Conservation (phyloP, 2,888 invertebrate species). For the Acrobasis consociella region DNA sequence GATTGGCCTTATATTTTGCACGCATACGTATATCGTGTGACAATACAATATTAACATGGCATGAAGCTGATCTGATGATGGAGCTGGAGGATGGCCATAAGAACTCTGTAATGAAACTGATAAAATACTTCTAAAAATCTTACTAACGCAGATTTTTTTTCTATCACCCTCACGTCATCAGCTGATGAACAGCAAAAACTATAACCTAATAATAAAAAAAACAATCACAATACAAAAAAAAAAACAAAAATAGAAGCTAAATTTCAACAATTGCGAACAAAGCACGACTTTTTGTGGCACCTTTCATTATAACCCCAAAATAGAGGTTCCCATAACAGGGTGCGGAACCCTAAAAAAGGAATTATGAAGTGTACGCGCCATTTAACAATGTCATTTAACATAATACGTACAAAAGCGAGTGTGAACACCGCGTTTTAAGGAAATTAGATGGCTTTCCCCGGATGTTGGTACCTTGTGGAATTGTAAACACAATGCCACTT, state of each 20-base stretch:
- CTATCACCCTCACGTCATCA: no score
- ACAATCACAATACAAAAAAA: neutral
- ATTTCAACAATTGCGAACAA: neutral
- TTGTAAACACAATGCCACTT: conserved; percentile 5
- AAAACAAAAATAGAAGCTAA: neutral
- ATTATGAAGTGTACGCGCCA: conserved; percentile 29
- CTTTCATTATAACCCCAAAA: conserved; percentile 17
- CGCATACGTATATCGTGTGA: no score
- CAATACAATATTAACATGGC: no score
- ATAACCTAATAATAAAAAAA: neutral
- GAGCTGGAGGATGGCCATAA: no score
- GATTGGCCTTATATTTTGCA: no score
- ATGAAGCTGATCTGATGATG: no score
- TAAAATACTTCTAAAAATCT: no score
- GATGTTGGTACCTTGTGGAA: conserved; percentile 18
- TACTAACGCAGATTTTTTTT: no score
- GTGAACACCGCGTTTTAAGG: conserved; percentile 26
- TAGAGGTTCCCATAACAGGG: conserved; percentile 16
- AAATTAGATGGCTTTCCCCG: conserved; percentile 28
- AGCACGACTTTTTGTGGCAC: neutral
- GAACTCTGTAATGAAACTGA: no score
- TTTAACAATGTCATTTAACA: conserved; percentile 27
- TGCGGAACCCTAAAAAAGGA: conserved; percentile 24
- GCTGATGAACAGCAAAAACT: no score
- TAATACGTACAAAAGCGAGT: conserved; percentile 22